Evolutionary conservation across 2,113 vertebrate species (phyloP).

Genomic region (Sorex fumeus): DNA sequence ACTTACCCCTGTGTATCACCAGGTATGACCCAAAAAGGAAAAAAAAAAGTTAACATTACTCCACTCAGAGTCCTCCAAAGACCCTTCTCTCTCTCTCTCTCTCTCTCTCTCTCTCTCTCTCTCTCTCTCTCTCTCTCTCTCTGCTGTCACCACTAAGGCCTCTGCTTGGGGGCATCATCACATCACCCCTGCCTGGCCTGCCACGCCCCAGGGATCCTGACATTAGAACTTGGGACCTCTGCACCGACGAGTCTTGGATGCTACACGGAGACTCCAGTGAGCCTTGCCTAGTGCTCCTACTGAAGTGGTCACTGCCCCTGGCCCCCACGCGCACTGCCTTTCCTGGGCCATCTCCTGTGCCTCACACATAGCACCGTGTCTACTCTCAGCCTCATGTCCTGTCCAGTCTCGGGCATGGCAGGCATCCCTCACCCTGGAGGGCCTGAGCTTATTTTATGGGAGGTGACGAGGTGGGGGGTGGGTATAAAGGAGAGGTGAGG

Average conservation of each 20-base stretch:
- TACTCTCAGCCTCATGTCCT: background rate
- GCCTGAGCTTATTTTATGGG: background rate
- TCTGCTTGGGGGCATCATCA: background rate
- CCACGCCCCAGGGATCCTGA: background rate
- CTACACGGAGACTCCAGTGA: constrained; percentile 17
- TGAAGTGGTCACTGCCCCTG: background rate
- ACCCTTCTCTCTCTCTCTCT: background rate
- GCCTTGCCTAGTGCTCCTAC: background rate
- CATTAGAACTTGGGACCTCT: background rate
- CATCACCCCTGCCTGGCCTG: background rate
- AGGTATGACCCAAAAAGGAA: too few species aligned
- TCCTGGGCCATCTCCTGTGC: too few species aligned
- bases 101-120: too few species aligned
- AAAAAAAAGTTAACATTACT: background rate
- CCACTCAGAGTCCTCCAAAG: constrained; percentile 1
- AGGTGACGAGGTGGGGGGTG: background rate
- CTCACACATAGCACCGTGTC: background rate
- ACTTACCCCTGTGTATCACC: too few species aligned
- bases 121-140: background rate
- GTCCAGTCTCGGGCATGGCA: background rate
- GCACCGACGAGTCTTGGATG: constrained; percentile 7
- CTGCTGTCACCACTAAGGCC: background rate
- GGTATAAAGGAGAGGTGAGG: background rate
- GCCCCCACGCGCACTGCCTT: too few species aligned
- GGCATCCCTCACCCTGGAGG: background rate